Evolutionary conservation across 37 sponge, comb jelly and placozoan species (phyloP).

Genomic region (Theonella swinhoei): DNA sequence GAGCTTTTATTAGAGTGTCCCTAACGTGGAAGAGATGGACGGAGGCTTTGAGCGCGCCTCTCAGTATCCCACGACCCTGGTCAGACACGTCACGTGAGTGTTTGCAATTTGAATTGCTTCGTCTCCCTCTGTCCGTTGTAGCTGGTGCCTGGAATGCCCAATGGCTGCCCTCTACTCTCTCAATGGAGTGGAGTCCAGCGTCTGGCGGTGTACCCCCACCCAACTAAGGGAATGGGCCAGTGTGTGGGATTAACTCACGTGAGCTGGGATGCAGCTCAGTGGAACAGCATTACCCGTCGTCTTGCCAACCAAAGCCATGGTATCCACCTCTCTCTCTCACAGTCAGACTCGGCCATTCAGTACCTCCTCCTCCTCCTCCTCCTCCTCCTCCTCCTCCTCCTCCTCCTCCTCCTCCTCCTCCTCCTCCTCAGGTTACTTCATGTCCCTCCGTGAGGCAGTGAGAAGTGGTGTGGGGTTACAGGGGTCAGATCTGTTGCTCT

Average conservation of each 20-base stretch:
- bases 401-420: background rate
- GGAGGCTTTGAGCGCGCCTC: background rate
- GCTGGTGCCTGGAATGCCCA: background rate
- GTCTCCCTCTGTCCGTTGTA: background rate
- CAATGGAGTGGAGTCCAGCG: background rate
- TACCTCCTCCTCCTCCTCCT: background rate
- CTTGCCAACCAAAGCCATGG: slow-evolving; percentile 46
- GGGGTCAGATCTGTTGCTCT: slow-evolving; percentile 10
- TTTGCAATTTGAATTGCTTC: background rate
- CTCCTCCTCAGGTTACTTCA: slow-evolving; percentile 27
- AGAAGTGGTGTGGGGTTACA: slow-evolving; percentile 23
- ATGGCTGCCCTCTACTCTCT: background rate
- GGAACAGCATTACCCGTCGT: slow-evolving; percentile 40
- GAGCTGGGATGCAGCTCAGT: slow-evolving; percentile 19
- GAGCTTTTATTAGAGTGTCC: background rate
- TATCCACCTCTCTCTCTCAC: background rate
- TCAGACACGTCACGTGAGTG: background rate
- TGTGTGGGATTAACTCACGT: background rate
- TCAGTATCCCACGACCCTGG: background rate
- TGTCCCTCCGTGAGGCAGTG: slow-evolving; percentile 25
- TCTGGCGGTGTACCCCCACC: background rate
- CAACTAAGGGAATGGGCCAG: background rate
- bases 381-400: background rate
- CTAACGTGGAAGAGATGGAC: background rate
- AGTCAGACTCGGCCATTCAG: background rate